phyloP scores from a whole-genome alignment of 2,113 vertebrate species.

The Melospiza georgiana region DNA sequence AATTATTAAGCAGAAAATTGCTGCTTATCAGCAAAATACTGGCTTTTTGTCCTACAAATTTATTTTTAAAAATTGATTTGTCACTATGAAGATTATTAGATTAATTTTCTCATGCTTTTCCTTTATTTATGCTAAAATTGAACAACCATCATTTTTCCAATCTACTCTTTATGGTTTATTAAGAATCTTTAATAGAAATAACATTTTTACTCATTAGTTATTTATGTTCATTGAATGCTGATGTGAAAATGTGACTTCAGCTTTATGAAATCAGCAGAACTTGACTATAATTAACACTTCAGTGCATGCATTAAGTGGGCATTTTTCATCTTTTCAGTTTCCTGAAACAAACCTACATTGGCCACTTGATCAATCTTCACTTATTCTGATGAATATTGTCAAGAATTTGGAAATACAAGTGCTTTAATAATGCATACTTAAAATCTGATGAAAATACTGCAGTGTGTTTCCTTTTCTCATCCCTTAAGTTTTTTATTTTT shows the following conservation, averaged over 20 bases:
- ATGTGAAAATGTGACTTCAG: neutral
- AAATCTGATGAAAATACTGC: neutral
- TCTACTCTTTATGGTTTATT: neutral
- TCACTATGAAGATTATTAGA: neutral
- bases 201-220: slow-evolving; percentile 5
- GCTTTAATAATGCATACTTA: neutral
- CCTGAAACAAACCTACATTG: neutral
- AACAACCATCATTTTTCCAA: neutral
- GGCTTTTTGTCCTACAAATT: slow-evolving; percentile 9
- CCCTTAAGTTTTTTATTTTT: neutral
- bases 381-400: neutral
- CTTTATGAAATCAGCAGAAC: neutral
- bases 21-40: slow-evolving; percentile 49
- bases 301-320: neutral
- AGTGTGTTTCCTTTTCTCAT: neutral
- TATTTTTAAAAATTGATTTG: slow-evolving; percentile 18
- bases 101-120: slow-evolving; percentile 11
- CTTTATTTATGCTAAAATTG: slow-evolving; percentile 20
- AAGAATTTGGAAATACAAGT: neutral
- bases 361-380: neutral
- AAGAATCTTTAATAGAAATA: neutral
- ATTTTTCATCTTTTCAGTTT: neutral
- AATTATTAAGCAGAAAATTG: slow-evolving; percentile 64
- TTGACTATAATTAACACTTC: neutral
- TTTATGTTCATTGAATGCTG: neutral